Percentiles rank a stretch among this genome's conserved stretches.
phyloP scores from a whole-genome alignment of 2,113 vertebrate species.

The Scolopax mira region DNA sequence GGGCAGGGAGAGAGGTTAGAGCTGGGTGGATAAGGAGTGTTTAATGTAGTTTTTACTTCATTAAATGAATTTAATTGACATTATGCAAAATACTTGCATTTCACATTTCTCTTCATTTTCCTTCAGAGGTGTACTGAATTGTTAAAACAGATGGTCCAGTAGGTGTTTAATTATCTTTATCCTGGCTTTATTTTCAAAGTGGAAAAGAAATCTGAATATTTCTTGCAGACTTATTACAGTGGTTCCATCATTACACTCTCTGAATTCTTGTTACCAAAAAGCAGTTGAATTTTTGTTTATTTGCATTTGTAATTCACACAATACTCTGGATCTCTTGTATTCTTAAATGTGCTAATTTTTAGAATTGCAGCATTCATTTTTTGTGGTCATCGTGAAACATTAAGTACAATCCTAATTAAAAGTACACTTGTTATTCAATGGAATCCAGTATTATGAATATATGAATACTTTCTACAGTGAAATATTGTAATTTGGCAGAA shows the following conservation, averaged over 20 bases:
- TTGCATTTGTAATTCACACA: neutral
- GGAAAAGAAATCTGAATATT: neutral
- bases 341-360: neutral
- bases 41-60: neutral
- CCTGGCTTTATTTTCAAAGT: slow-evolving; percentile 2
- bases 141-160: neutral
- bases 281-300: neutral
- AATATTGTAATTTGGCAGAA: neutral
- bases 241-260: neutral
- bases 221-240: neutral
- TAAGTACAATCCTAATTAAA: neutral
- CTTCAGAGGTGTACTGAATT: neutral
- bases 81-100: neutral
- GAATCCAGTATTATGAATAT: neutral
- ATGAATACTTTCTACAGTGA: neutral
- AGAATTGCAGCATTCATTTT: neutral
- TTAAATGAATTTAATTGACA: neutral
- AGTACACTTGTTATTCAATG: neutral
- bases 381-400: neutral
- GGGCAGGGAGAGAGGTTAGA: neutral
- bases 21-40: neutral
- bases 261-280: neutral
- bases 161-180: slow-evolving; percentile 14
- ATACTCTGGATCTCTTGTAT: neutral
- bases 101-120: neutral